A percentile compares a stretch with the other conserved stretches of the same genome.
These are phyloP conservation scores for Phaethornis superciliosus DNA, from an alignment of 2,113 vertebrate genomes.

Conservation along the genomic window DNA sequence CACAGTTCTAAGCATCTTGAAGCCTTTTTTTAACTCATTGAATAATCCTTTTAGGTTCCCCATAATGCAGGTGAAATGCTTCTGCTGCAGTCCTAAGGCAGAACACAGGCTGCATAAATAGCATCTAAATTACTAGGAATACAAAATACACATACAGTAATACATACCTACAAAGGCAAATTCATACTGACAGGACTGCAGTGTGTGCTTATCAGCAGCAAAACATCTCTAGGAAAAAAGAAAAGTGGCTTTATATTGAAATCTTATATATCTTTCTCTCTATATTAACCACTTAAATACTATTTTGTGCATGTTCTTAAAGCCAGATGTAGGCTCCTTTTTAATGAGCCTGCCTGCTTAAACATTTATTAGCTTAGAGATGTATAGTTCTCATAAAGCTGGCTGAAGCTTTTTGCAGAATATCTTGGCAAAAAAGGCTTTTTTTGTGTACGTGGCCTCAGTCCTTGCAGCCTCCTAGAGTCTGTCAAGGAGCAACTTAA, in stretches of 20 bases:
- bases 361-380: slow-evolving; percentile 63
- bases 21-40: slow-evolving; percentile 60
- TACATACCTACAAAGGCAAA: slow-evolving; percentile 72
- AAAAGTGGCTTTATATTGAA: slow-evolving; percentile 25
- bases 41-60: slow-evolving; percentile 73
- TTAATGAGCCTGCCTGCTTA: slow-evolving; percentile 62
- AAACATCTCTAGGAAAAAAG: slow-evolving; percentile 46
- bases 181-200: slow-evolving; percentile 68
- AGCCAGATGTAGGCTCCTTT: slow-evolving; percentile 38
- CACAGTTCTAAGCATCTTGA: slow-evolving; percentile 54
- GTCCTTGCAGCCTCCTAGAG: slow-evolving; percentile 69
- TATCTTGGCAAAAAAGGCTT: background rate
- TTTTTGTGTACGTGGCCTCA: slow-evolving; percentile 58
- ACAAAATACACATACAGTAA: slow-evolving; percentile 68
- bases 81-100: slow-evolving; percentile 72
- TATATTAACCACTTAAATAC: slow-evolving; percentile 55
- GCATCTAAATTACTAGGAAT: slow-evolving; percentile 66
- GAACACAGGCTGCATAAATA: slow-evolving; percentile 69
- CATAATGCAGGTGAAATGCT: slow-evolving; percentile 71
- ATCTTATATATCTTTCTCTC: background rate
- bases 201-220: slow-evolving; percentile 65
- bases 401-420: slow-evolving; percentile 32
- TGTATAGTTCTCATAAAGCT: slow-evolving; percentile 58
- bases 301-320: slow-evolving; percentile 27
- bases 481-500: slow-evolving; percentile 76